phyloP scores from a whole-genome alignment of 2,888 invertebrate species.

The Lamproptera curius region DNA sequence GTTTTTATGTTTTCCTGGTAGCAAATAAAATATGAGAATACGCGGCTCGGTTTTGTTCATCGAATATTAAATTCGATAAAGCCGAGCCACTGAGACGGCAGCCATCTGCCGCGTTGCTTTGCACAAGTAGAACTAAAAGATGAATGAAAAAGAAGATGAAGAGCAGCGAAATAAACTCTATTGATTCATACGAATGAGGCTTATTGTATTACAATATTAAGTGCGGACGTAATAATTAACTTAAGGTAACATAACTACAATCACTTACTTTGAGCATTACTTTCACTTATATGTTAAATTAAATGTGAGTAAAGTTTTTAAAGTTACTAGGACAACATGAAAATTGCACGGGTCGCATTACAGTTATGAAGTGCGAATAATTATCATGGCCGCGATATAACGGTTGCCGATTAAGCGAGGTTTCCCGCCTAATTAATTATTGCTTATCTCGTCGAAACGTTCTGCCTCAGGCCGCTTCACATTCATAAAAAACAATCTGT shows the following conservation, averaged over 20 bases:
- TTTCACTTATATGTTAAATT: too few species aligned
- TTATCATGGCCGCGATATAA: constrained; percentile 20
- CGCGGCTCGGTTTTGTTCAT: not conserved
- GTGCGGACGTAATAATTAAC: not conserved
- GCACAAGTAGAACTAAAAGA: too few species aligned
- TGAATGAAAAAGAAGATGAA: too few species aligned
- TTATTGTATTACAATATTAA: not conserved
- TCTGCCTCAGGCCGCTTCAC: constrained; percentile 5
- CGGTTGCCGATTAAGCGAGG: constrained; percentile 19
- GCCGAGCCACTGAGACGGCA: not conserved
- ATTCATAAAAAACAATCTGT: too few species aligned
- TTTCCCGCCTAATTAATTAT: constrained; percentile 22
- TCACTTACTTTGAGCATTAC: too few species aligned
- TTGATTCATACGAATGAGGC: too few species aligned
- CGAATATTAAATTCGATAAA: not conserved
- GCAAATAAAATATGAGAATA: too few species aligned
- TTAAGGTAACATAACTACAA: too few species aligned
- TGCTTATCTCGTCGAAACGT: constrained; percentile 18
- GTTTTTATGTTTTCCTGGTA: not conserved
- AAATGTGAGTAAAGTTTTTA: too few species aligned
- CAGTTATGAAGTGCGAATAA: constrained; percentile 20
- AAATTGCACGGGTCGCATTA: constrained; percentile 10
- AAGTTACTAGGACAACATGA: too few species aligned
- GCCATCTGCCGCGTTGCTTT: not conserved
- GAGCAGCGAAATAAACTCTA: too few species aligned